Percentiles rank a stretch among this genome's conserved stretches.
These are phyloP conservation scores for Tethya wilhelma DNA, from an alignment of 37 sponge, comb jelly and placozoan genomes.

Conservation along the genomic window DNA sequence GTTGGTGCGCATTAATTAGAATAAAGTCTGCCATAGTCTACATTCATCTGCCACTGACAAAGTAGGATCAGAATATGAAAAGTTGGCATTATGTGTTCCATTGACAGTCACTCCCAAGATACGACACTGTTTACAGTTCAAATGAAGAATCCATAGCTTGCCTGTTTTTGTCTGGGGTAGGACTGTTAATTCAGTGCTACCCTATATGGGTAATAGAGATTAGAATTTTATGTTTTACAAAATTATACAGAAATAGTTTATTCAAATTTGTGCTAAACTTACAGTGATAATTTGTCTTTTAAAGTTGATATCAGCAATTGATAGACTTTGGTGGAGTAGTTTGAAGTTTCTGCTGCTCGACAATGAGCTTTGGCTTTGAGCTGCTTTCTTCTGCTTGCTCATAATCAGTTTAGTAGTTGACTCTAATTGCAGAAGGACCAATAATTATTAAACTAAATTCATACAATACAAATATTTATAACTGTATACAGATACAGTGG, in stretches of 20 bases:
- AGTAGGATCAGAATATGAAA: slow-evolving; percentile 76
- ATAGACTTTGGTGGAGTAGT: slow-evolving; percentile 59
- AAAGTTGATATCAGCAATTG: slow-evolving; percentile 75
- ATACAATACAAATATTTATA: too few relatives aligned
- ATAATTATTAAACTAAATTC: too few relatives aligned
- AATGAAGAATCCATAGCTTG: slow-evolving; percentile 60
- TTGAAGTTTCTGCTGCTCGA: slow-evolving; percentile 45
- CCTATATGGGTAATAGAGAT: slow-evolving; percentile 55
- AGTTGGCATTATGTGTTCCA: slow-evolving; percentile 45
- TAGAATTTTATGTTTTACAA: not conserved
- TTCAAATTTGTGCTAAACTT: not conserved
- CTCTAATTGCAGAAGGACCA: too few relatives aligned
- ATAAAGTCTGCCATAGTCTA: not conserved
- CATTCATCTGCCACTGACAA: slow-evolving; percentile 64
- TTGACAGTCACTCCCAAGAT: slow-evolving; percentile 64
- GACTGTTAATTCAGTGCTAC: slow-evolving; percentile 71
- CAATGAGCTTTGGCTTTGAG: not conserved
- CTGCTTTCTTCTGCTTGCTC: slow-evolving; percentile 64
- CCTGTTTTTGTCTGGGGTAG: slow-evolving; percentile 56
- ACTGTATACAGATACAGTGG: too few relatives aligned
- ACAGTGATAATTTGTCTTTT: slow-evolving; percentile 60
- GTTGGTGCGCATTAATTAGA: not conserved
- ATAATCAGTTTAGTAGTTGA: too few relatives aligned
- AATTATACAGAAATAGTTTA: not conserved
- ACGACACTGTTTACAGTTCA: slow-evolving; percentile 86